A percentile compares a stretch with the other conserved stretches of the same genome.
Evolutionary conservation across 1,140 invertebrate genomes (phyloP).

Genomic region (Lepidurus packardi): DNA sequence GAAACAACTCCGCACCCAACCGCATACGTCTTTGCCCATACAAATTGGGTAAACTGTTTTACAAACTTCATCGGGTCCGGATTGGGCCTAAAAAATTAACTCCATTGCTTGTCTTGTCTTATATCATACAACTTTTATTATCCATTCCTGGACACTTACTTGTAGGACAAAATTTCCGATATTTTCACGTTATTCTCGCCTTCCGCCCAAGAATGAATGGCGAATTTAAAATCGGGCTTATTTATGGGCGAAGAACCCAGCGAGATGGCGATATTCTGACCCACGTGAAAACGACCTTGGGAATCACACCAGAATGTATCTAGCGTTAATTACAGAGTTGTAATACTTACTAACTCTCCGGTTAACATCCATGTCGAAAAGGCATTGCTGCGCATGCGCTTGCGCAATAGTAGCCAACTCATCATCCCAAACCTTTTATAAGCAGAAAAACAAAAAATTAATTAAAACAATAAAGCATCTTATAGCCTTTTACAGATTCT

Average conservation of each 20-base stretch:
- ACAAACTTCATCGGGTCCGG: conserved; percentile 7
- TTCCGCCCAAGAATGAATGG: conserved; percentile 23
- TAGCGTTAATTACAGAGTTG: background rate
- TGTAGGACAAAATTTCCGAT: background rate
- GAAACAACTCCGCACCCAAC: conserved; percentile 24
- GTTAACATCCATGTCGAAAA: conserved; percentile 24
- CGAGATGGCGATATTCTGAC: conserved; percentile 26
- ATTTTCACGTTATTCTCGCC: conserved; percentile 11
- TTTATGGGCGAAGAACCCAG: background rate
- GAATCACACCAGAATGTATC: background rate
- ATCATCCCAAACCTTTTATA: conserved; percentile 32
- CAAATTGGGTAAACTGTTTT: conserved; percentile 26
- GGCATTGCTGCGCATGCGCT: conserved; percentile 29
- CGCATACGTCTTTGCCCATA: background rate
- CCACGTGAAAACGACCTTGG: conserved; percentile 20
- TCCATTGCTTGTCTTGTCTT: background rate
- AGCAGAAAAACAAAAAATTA: conserved; percentile 7
- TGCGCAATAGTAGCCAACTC: conserved; percentile 33
- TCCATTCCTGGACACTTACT: background rate
- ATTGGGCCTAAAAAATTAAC: background rate
- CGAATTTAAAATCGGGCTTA: background rate
- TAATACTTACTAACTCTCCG: conserved; percentile 31
- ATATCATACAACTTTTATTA: background rate
- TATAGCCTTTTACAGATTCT: background rate
- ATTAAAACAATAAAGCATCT: background rate